Evolutionary conservation across 2,888 invertebrate genomes (phyloP), one percentile per base, ranked within the genome.

Genomic region (Mythimna vitellina): DNA sequence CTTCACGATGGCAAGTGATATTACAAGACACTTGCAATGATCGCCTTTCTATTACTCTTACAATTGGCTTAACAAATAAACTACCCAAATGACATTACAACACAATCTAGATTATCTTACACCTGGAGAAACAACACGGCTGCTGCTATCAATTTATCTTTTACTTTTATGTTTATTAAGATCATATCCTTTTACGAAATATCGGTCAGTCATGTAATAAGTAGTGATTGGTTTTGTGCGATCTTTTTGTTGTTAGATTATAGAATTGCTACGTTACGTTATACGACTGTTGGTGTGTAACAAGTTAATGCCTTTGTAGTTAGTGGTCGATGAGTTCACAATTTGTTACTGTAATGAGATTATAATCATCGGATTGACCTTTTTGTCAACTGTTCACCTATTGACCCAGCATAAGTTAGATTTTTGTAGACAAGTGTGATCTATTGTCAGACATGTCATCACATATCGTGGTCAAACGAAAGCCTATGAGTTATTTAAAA

Each of bases 21-120:
- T 54, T 49, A 57, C 78, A 79, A 56, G 60, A 57, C 51, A 76
- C 56, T 65, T 70, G 60, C 56, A 29, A 51, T 46, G 54, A 65
- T 71, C 62, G 57, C 83, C 83, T 83, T 80, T 83, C 79, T 80
- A 67, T 72, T 71, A 42, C 80, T 56, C 46, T 63, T 35, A 67
- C 57, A 80, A 83, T 80, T 61, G 8, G 54, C 20, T 54, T 53
- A 12, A 25, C 25, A 78, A 9, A 72, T 79, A 72, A 72, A 20
- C 62, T 17, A 29, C 51, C 38, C 35, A 49, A 64, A 64, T 67
- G 10, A 17, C 20, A 57, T 78, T 72, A 66, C 78, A 53, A 72
- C 54, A 65, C 35, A 70, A 70, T 65, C 82, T 67, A 73, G 66
- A 79, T 83, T 61, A 83, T 61, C 63, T 64, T 9, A 29, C 29